Evolutionary conservation across 1,140 invertebrate genomes (phyloP), one percentile per base, ranked within the genome.

Genomic region (Patella vulgata): DNA sequence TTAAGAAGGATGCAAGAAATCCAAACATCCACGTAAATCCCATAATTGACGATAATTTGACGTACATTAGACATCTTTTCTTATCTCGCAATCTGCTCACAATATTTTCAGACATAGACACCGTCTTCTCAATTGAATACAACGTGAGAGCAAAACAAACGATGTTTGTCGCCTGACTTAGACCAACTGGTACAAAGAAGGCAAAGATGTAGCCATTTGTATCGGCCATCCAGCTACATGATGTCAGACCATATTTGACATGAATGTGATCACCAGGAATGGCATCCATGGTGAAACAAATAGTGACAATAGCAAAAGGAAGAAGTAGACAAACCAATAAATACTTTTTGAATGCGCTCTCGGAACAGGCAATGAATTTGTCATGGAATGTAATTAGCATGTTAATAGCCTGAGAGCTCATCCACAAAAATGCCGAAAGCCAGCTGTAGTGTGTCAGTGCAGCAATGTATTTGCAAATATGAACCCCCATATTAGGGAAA

Each of bases 381-480:
- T 33, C 28, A n/a, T 39, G 19, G 8, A 62, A 43, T 17, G 65
- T 28, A 0, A 70, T 40, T 3, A 54, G 42, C 43, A 78, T 64
- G 56, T 86, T 77, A 6, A 78, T 43, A 21, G 94, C 94, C 92
- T 96, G 95, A 46, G 93, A 93, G 85, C 93, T 95, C 62, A 96
- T 90, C 95, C 95, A 97, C 83, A 94, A 94, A 87, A 96, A 96
- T 46, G 93, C 91, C 28, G 93, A 89, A 78, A 96, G 86, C 84
- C 94, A 95, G 82, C 93, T 91, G 87, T 94, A 95, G 79, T 96
- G 94, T 87, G 93, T 93, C 68, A 88, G 83, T 53, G 91, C 89
- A 57, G 91, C 92, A 87, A 90, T 70, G 0, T 68, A 46, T 11
- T 75, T 63, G 56, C 86, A 87, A 3, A 81, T 55, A 8, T 5